Evolutionary conservation across 2,797 vertebrate species (phyloP).

Genomic region (Pterois miles): DNA sequence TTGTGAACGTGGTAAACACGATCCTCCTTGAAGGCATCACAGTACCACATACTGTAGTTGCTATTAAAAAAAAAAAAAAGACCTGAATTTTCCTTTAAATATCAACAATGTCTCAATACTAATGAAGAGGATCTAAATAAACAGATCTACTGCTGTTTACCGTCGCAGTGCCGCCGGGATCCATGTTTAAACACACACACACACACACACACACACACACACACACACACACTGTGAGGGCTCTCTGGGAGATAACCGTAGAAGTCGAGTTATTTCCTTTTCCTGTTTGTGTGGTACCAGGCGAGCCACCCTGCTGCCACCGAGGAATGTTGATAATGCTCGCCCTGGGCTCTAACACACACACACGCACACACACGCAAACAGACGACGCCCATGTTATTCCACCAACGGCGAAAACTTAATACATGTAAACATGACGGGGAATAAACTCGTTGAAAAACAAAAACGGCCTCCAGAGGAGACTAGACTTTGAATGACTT

Average conservation of each 20-base stretch:
- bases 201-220: slow-evolving; percentile 17
- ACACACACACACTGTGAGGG: slow-evolving; percentile 27
- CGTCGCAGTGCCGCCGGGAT: slow-evolving; percentile 33
- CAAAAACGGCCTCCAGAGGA: slow-evolving; percentile 62
- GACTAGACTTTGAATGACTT: slow-evolving; percentile 78
- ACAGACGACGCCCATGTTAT: slow-evolving; percentile 64
- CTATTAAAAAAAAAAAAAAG: not conserved
- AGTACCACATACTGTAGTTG: not conserved
- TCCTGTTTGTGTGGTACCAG: slow-evolving; percentile 76
- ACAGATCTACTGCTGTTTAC: slow-evolving; percentile 46
- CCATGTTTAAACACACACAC: slow-evolving; percentile 47
- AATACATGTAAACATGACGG: slow-evolving; percentile 67
- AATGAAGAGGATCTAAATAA: slow-evolving; percentile 29
- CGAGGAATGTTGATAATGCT: slow-evolving; percentile 75
- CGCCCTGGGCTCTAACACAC: slow-evolving; percentile 45
- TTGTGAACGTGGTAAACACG: too few species aligned
- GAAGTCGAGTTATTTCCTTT: slow-evolving; percentile 74
- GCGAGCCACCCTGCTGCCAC: slow-evolving; percentile 69
- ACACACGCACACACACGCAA: slow-evolving; percentile 29
- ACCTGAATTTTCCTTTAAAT: not conserved
- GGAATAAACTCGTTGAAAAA: slow-evolving; percentile 66
- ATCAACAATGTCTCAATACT: slow-evolving; percentile 1
- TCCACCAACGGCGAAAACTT: slow-evolving; percentile 47
- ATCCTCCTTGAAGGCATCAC: not conserved
- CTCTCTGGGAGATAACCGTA: slow-evolving; percentile 63